Percentiles rank a stretch among this genome's conserved stretches.
phyloP scores from a whole-genome alignment of 2,888 invertebrate species.

The Acanthosepion esculentum region DNA sequence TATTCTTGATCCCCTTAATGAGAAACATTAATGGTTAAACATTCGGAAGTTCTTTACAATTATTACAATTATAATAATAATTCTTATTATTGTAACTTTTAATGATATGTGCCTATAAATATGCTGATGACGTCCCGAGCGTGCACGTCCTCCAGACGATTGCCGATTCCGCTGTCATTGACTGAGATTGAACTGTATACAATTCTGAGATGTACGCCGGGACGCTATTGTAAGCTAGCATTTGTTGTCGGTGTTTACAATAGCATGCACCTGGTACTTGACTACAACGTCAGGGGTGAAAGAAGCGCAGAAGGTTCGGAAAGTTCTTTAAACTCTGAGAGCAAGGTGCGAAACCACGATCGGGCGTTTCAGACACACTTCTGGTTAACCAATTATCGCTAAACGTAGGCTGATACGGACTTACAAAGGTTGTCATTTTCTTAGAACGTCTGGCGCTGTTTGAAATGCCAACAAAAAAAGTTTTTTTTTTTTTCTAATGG shows the following conservation, averaged over 20 bases:
- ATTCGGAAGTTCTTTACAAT: background rate
- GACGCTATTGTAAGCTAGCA: background rate
- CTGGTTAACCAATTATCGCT: background rate
- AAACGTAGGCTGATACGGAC: background rate
- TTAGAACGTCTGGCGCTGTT: background rate
- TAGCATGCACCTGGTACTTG: constrained; percentile 12
- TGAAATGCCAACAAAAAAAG: background rate
- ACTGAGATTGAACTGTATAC: background rate
- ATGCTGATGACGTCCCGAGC: background rate
- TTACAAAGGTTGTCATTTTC: background rate
- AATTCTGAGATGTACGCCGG: background rate
- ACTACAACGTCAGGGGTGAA: background rate
- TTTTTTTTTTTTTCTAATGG: background rate
- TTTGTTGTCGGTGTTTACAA: background rate
- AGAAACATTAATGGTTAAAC: background rate
- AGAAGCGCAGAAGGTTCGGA: background rate
- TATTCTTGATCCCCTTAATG: background rate
- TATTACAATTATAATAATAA: background rate
- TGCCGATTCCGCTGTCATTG: background rate
- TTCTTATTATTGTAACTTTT: background rate
- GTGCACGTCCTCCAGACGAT: background rate
- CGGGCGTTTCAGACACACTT: background rate
- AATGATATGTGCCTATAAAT: background rate
- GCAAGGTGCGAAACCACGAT: constrained; percentile 33
- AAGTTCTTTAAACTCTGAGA: background rate